These are phyloP conservation scores for Monopis laevigella DNA, from an alignment of 2,888 invertebrate species.

Conservation along the genomic window DNA sequence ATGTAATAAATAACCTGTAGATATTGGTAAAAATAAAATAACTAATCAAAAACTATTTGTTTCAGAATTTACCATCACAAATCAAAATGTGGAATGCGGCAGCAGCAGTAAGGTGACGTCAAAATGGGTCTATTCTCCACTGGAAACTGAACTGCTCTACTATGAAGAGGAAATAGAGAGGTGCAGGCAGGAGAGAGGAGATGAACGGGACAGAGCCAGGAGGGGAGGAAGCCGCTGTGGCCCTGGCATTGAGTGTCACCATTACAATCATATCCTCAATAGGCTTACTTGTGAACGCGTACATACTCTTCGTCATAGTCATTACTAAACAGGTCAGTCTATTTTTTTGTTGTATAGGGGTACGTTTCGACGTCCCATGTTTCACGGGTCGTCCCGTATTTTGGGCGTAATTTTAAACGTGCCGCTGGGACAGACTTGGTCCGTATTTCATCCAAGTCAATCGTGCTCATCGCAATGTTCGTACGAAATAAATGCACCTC, in stretches of 20 bases:
- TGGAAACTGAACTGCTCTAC: not conserved
- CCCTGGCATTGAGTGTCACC: conserved; percentile 72
- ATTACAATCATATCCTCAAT: conserved; percentile 75
- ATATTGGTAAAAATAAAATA: too few relatives aligned
- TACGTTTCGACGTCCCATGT: too few relatives aligned
- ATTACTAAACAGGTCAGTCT: conserved; percentile 73
- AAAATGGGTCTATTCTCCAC: not conserved
- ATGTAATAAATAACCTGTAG: too few relatives aligned
- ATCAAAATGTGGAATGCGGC: conserved; percentile 55
- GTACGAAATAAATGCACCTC: too few relatives aligned
- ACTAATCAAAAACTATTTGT: too few relatives aligned
- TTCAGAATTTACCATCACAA: conserved; percentile 27
- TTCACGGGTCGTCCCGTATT: too few relatives aligned
- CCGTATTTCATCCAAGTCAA: too few relatives aligned
- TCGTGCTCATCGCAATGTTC: too few relatives aligned
- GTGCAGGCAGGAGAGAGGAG: conserved; percentile 15
- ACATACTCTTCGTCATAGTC: conserved; percentile 76
- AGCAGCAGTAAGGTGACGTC: conserved; percentile 50
- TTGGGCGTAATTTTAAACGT: too few relatives aligned
- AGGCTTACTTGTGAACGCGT: conserved; percentile 78
- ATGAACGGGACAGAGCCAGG: conserved; percentile 56
- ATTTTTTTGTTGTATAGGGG: too few relatives aligned
- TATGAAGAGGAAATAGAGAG: conserved; percentile 1
- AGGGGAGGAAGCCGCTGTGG: conserved; percentile 67
- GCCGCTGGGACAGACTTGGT: too few relatives aligned